Conservation (phyloP, 2,888 invertebrate species). For the Brachypalpus laphriformis region DNA sequence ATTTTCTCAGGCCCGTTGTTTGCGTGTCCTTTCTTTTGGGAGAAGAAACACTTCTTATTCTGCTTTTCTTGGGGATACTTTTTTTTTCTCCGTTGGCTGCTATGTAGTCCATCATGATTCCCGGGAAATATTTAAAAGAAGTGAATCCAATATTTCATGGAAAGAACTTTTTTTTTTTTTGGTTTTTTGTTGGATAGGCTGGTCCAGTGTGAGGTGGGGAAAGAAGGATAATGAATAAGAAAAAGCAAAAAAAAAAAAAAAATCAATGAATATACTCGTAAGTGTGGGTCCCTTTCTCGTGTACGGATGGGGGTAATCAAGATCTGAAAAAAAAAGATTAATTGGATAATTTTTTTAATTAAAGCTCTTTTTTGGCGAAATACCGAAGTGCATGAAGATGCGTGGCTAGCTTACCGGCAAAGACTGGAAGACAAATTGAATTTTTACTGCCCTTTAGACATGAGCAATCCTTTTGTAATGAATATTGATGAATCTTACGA, state of each 20-base stretch:
- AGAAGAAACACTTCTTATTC: slow-evolving; percentile 51
- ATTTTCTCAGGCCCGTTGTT: slow-evolving; percentile 64
- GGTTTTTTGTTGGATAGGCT: slow-evolving; percentile 48
- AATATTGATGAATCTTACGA: not conserved
- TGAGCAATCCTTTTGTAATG: not conserved
- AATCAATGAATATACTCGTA: slow-evolving; percentile 48
- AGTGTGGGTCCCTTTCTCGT: slow-evolving; percentile 73
- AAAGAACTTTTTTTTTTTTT: slow-evolving; percentile 38
- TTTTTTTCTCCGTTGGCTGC: slow-evolving; percentile 10
- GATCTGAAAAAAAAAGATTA: slow-evolving; percentile 64
- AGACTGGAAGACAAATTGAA: no score
- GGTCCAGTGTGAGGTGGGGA: slow-evolving; percentile 15
- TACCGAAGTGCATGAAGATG: not conserved
- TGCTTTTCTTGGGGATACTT: slow-evolving; percentile 26
- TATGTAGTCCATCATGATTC: slow-evolving; percentile 66
- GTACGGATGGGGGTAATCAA: slow-evolving; percentile 39
- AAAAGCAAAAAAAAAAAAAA: slow-evolving; percentile 23
- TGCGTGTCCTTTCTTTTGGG: slow-evolving; percentile 54
- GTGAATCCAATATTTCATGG: slow-evolving; percentile 68
- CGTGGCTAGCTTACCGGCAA: no score
- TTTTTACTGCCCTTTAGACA: no score
- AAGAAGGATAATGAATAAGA: slow-evolving; percentile 70
- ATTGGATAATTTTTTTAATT: slow-evolving; percentile 72
- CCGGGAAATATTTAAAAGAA: slow-evolving; percentile 64
- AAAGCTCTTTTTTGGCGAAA: slow-evolving; percentile 34